Percentiles rank a stretch among this genome's conserved stretches.
These are phyloP conservation scores for Acyrthosiphon pisum DNA, from an alignment of 1,140 invertebrate species.

Conservation along the genomic window DNA sequence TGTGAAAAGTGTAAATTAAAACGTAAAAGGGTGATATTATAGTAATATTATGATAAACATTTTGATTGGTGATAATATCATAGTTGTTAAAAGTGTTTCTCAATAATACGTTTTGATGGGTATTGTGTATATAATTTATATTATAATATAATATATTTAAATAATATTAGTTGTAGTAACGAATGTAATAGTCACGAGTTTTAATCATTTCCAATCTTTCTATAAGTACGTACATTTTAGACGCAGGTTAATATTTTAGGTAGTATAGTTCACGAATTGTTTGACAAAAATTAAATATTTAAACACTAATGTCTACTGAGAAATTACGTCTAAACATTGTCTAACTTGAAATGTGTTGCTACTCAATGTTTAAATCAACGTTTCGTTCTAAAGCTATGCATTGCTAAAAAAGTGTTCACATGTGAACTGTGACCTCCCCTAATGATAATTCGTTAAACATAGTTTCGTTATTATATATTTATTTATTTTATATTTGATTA, in stretches of 20 bases:
- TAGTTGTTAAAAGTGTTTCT: not conserved
- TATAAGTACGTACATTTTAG: not conserved
- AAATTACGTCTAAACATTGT: not conserved
- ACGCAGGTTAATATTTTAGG: not conserved
- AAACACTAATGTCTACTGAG: not conserved
- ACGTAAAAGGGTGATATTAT: not conserved
- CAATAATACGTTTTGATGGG: not conserved
- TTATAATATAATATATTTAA: not conserved
- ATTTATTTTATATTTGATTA: too few species aligned
- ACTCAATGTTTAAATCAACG: not conserved
- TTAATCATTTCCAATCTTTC: not conserved
- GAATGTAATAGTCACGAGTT: not conserved
- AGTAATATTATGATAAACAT: not conserved
- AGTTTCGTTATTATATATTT: too few species aligned
- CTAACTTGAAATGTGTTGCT: not conserved
- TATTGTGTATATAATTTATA: not conserved
- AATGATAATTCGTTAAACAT: too few species aligned
- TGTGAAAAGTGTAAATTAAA: not conserved
- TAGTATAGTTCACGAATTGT: not conserved
- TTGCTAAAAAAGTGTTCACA: too few species aligned
- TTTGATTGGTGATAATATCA: not conserved
- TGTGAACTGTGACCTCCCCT: too few species aligned
- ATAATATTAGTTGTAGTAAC: not conserved
- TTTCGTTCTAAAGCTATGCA: too few species aligned
- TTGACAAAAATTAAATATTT: constrained; percentile 17